Percentiles rank a stretch among this genome's conserved stretches.
phyloP scores from a whole-genome alignment of 1,140 invertebrate genomes.

The Calliopsis andreniformis region DNA sequence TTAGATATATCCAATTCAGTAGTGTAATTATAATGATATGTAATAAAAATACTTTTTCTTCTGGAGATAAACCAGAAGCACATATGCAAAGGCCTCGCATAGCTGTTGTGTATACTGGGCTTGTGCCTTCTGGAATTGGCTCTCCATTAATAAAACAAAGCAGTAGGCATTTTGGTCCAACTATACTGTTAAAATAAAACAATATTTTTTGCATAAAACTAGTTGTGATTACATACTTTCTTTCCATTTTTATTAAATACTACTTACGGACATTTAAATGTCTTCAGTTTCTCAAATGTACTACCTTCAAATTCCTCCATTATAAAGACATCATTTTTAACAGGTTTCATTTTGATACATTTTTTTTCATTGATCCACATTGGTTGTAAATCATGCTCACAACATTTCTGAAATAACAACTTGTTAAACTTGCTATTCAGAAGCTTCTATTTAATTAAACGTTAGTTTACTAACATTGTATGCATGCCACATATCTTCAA shows the following conservation, averaged over 20 bases:
- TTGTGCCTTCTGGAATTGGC: constrained; percentile 88
- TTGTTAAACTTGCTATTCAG: constrained; percentile 12
- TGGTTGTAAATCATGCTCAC: constrained; percentile 79
- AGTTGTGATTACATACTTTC: constrained; percentile 25
- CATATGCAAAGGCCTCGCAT: constrained; percentile 90
- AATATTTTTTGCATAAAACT: constrained; percentile 31
- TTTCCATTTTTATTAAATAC: constrained; percentile 8
- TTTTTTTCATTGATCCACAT: constrained; percentile 81
- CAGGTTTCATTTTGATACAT: constrained; percentile 80
- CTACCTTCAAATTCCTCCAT: constrained; percentile 87
- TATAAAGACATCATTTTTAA: constrained; percentile 89
- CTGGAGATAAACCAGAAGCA: constrained; percentile 86
- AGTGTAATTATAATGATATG: background rate
- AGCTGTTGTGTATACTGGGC: constrained; percentile 90
- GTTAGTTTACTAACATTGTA: constrained; percentile 74
- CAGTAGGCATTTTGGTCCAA: constrained; percentile 91
- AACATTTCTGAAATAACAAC: constrained; percentile 79
- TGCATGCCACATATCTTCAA: constrained; percentile 78
- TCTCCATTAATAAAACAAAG: constrained; percentile 87
- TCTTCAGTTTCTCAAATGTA: constrained; percentile 85
- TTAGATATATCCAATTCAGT: constrained; percentile 1
- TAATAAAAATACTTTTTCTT: constrained; percentile 82
- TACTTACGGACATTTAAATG: constrained; percentile 86
- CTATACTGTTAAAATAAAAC: constrained; percentile 83
- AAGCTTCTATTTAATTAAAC: constrained; percentile 3